Evolutionary conservation across 53 echinoderm and acorn worm species (phyloP), one percentile per base, ranked within the genome.

Genomic region (Holothuria leucospilota): DNA sequence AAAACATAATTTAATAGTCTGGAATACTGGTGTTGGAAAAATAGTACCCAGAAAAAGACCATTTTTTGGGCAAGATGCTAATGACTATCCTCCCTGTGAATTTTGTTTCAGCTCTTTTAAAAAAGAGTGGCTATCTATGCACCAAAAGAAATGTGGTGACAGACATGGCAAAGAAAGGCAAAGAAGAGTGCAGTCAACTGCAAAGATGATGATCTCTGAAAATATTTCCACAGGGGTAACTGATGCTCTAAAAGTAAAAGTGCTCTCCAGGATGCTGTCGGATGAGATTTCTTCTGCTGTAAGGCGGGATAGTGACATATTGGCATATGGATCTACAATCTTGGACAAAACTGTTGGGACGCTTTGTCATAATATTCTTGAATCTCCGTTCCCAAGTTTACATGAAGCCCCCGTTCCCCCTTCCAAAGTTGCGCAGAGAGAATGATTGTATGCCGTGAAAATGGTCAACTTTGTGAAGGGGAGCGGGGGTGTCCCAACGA

Each of bases 121-220:
- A 59, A 13, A 60, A 11, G 39, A 53, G 20, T 66, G 88, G 18
- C 53, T 88, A 71, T 82, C 68, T 40, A 56, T 68, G 13, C 88
- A 82, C 46, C 88, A 88, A 34, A 81, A 81, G 38, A n/a, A n/a
- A n/a, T 82, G 71, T 69, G 68, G 82, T 15, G 29, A 71, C 14
- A 88, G 41, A 51, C 78, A 87, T 81, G 63, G 65, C 60, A 65
- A 46, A 66, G n/a, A 18, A 56, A 66, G 28, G 25, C 68, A 82
- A 39, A 21, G 69, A 26, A 67, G 88, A 53, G 66, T 53, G 29
- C 82, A 88, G 61, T 69, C 59, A 82, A 39, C 59, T 34, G 82
- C 88, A 68, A 88, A 82, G 27, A 88, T 88, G 82, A 51, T 88
- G 88, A 88, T 88, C n/a, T 82, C 88, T 41, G 80, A 69, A 16